Percentiles rank a stretch among this genome's conserved stretches.
phyloP scores from a whole-genome alignment of 2,888 invertebrate genomes.

The Epinotia bilunana region DNA sequence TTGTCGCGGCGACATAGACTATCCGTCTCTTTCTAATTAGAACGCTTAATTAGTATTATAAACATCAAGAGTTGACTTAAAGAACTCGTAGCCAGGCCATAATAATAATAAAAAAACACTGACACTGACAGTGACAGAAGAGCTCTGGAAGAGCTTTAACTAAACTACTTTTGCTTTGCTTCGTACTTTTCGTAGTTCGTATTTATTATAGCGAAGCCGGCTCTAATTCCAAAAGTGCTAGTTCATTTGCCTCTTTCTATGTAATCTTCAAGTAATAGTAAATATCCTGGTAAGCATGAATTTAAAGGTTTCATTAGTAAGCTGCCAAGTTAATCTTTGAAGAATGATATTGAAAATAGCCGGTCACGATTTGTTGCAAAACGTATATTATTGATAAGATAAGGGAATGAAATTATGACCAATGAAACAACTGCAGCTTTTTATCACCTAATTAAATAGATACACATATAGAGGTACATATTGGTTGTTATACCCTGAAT shows the following conservation, averaged over 20 bases:
- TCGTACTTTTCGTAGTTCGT: too few species aligned
- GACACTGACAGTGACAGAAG: too few species aligned
- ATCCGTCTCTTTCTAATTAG: too few species aligned
- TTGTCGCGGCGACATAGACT: too few species aligned
- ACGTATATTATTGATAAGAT: conserved; percentile 4
- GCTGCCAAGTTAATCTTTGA: not conserved
- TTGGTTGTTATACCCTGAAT: not conserved
- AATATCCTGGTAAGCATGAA: not conserved
- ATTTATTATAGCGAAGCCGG: too few species aligned
- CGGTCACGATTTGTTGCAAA: conserved; percentile 5
- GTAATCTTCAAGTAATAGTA: not conserved
- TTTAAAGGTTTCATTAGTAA: not conserved
- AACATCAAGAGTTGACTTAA: too few species aligned
- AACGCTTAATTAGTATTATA: too few species aligned
- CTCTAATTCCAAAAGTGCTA: not conserved
- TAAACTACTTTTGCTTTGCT: too few species aligned
- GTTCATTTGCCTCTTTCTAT: not conserved
- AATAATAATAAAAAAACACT: too few species aligned
- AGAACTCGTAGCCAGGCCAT: too few species aligned
- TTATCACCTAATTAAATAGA: not conserved
- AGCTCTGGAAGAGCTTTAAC: too few species aligned
- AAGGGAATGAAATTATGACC: not conserved
- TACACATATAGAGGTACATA: not conserved
- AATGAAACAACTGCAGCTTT: not conserved
- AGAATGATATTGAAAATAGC: conserved; percentile 7